These are phyloP conservation scores for Eledona agricola DNA, from an alignment of 2,888 invertebrate genomes.

Conservation along the genomic window DNA sequence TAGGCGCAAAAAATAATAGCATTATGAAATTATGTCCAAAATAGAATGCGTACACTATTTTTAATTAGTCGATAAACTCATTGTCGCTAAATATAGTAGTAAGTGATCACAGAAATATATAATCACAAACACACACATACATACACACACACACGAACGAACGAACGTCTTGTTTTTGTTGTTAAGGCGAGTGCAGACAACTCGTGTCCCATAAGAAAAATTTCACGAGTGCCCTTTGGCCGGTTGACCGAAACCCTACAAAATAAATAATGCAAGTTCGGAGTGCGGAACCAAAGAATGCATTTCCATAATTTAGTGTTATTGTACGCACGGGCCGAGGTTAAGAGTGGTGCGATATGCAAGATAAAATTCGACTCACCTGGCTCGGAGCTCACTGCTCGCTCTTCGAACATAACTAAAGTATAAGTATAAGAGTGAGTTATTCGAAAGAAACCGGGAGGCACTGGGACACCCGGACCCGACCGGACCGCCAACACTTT, in stretches of 20 bases:
- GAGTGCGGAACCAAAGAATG: slow-evolving; percentile 28
- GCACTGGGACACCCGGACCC: slow-evolving; percentile 34
- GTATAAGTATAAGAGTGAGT: too few relatives aligned
- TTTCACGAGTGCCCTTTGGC: slow-evolving; percentile 33
- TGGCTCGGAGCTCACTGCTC: slow-evolving; percentile 18
- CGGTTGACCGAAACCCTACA: slow-evolving; percentile 6
- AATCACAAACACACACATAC: too few relatives aligned
- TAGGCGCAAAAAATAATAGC: slow-evolving; percentile 38
- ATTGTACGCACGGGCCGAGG: slow-evolving; percentile 33
- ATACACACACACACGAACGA: too few relatives aligned
- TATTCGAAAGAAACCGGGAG: too few relatives aligned
- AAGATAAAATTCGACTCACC: slow-evolving; percentile 38
- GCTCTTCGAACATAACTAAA: slow-evolving; percentile 25
- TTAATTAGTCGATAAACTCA: slow-evolving; percentile 56
- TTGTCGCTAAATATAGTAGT: slow-evolving; percentile 56
- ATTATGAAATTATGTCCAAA: slow-evolving; percentile 45
- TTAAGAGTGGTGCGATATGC: slow-evolving; percentile 29
- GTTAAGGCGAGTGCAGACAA: slow-evolving; percentile 18
- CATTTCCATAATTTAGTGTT: slow-evolving; percentile 37
- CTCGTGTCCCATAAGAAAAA: slow-evolving; percentile 41
- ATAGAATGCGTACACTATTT: slow-evolving; percentile 53
- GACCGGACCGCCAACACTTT: too few relatives aligned
- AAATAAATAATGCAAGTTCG: slow-evolving; percentile 34
- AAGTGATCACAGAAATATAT: slow-evolving; percentile 48
- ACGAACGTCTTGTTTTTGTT: too few relatives aligned